A percentile compares a stretch with the other conserved stretches of the same genome.
These are phyloP conservation scores for Piscicola geometra DNA, from an alignment of 2,888 invertebrate species.

Conservation along the genomic window DNA sequence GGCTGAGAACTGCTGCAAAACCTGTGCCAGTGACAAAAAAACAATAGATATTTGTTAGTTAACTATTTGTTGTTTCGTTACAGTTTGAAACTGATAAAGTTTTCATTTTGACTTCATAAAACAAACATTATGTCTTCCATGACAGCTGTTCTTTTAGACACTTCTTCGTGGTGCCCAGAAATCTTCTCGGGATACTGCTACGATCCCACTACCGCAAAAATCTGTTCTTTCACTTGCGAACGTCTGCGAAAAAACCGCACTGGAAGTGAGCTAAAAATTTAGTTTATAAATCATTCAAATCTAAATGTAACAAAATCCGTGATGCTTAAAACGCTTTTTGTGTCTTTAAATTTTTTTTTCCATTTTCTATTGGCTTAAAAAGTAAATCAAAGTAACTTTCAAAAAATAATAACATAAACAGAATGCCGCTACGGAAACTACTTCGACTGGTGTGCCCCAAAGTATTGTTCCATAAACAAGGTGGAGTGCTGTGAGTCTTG, in stretches of 20 bases:
- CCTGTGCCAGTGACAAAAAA: slow-evolving; percentile 15
- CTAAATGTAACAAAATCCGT: too few species aligned
- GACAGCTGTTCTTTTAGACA: not conserved
- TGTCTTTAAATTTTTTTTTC: not conserved
- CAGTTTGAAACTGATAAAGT: not conserved
- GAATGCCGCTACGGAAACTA: slow-evolving; percentile 33
- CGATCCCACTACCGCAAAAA: slow-evolving; percentile 8
- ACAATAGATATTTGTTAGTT: not conserved
- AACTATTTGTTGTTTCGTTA: not conserved
- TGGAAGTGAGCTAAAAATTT: slow-evolving; percentile 16
- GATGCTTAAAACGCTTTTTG: too few species aligned
- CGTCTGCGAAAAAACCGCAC: not conserved
- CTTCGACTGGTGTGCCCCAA: slow-evolving; percentile 29
- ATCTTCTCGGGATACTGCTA: slow-evolving; percentile 31
- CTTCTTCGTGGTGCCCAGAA: slow-evolving; percentile 7
- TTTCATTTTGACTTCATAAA: too few species aligned
- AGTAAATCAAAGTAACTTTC: not conserved
- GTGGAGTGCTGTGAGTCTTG: slow-evolving; percentile 34
- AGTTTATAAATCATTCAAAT: not conserved
- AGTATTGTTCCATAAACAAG: slow-evolving; percentile 21
- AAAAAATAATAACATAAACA: not conserved
- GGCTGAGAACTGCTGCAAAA: slow-evolving; percentile 26
- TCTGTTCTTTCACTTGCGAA: slow-evolving; percentile 35
- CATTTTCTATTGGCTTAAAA: not conserved
- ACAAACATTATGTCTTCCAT: not conserved